Evolutionary conservation across 2,113 vertebrate species (phyloP).

Genomic region (Ptyas mucosa): DNA sequence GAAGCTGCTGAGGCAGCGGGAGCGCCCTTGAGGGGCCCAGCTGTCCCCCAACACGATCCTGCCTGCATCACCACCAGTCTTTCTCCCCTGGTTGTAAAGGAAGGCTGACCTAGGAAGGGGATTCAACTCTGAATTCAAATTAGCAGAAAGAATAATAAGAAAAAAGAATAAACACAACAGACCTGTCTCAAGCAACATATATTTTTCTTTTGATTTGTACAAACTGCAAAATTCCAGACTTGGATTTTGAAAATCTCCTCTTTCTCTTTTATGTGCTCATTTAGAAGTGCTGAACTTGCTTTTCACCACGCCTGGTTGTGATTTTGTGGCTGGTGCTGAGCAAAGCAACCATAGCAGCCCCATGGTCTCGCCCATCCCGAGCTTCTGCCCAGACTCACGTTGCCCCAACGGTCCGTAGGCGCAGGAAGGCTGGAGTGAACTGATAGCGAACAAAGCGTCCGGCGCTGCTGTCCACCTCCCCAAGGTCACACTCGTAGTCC

Average conservation of each 20-base stretch:
- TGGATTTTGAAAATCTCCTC: neutral
- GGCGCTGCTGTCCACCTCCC: constrained; percentile 79
- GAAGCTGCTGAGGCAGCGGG: neutral
- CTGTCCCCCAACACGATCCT: neutral
- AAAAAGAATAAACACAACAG: neutral
- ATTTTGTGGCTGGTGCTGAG: neutral
- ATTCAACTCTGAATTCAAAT: neutral
- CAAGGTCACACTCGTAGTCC: constrained; percentile 76
- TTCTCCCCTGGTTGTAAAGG: neutral
- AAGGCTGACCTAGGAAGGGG: neutral
- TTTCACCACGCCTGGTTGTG: neutral
- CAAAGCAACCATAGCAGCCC: neutral
- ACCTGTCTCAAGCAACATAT: neutral
- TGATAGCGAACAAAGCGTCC: constrained; percentile 97
- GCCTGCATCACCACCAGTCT: neutral
- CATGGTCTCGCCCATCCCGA: neutral
- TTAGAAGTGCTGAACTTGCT: rapidly evolving
- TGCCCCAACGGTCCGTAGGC: constrained; percentile 90
- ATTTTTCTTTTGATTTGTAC: neutral
- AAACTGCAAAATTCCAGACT: neutral
- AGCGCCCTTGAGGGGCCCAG: neutral
- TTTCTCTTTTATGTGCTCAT: neutral
- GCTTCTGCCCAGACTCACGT: constrained; percentile 80
- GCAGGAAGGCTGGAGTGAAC: constrained; percentile 95
- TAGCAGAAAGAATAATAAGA: neutral